phyloP scores from a whole-genome alignment of 2,113 vertebrate species.

The Chamaea fasciata region DNA sequence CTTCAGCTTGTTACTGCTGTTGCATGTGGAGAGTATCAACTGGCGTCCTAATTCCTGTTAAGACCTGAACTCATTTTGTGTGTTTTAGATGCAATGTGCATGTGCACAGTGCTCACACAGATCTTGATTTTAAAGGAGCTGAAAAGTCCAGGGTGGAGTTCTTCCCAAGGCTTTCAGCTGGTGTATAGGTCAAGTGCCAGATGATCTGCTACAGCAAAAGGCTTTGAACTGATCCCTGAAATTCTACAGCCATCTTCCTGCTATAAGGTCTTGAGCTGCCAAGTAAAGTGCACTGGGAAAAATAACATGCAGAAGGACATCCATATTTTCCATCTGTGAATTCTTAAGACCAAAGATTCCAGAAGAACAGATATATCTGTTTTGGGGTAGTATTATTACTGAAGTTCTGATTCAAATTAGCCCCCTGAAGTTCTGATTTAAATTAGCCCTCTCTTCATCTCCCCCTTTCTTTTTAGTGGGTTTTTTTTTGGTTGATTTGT shows the following conservation, averaged over 20 bases:
- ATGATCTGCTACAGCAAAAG: neutral
- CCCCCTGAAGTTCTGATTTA: neutral
- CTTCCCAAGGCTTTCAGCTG: neutral
- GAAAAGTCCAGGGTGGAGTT: neutral
- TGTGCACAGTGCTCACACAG: neutral
- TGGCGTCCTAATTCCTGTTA: neutral
- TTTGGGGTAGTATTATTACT: neutral
- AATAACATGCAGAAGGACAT: neutral
- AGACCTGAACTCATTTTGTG: neutral
- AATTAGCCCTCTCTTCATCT: neutral
- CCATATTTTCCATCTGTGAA: slow-evolving; percentile 30
- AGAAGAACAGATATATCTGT: neutral
- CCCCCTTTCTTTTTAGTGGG: neutral
- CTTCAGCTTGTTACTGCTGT: neutral
- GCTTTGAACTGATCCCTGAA: neutral
- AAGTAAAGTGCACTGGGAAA: slow-evolving; percentile 14
- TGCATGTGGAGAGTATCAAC: neutral
- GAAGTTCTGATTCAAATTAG: neutral
- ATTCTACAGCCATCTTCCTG: neutral
- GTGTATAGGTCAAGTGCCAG: neutral
- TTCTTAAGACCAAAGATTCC: neutral
- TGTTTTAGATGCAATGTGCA: neutral
- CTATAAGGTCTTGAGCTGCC: neutral
- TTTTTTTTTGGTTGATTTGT: neutral
- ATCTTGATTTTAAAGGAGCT: neutral